Evolutionary conservation across 1,140 invertebrate species (phyloP), one percentile per base, ranked within the genome.

Genomic region (Cyrtorhinus lividipennis): DNA sequence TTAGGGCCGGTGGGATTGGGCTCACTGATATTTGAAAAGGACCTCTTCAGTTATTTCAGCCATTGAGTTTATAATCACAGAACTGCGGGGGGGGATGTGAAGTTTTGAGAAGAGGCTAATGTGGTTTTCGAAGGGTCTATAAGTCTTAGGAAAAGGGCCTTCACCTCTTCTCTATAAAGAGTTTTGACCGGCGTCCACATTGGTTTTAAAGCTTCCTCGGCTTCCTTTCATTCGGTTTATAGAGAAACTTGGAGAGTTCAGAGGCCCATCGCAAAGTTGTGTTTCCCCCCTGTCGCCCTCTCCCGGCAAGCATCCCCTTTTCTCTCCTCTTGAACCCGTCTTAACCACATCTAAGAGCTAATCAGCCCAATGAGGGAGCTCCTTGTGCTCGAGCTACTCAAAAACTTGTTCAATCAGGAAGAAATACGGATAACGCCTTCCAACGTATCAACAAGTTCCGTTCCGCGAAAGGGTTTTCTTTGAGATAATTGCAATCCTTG

Each of bases 331-430:
- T 12, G 48, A 53, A 53, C 8, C 48, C 48, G 48, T 53, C 10
- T 22, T 53, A 53, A 53, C 48, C 48, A 53, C 48, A 53, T 53
- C 48, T 53, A 53, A 53, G 48, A 53, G 48, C 48, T 53, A 53
- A 53, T 53, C 48, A 53, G 48, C 48, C 48, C 48, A 53, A 53
- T 53, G 48, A 53, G 48, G 48, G 20, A 53, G 48, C 48, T 53
- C 48, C 30, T 8, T 20, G 48, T 5, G 20, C 48, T 53, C 20
- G 18, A 10, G 20, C 48, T 53, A 53, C 48, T 53, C 48, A 53
- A 53, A 38, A 53, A 53, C 48, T 53, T 53, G 48, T 53, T 53
- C 48, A 53, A 53, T 53, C 48, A 53, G 48, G 48, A 53, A 53
- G 48, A 53, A 53, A 53, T 53, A 53, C 48, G 48, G 48, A 53